Evolutionary conservation across 2,113 vertebrate species (phyloP), one percentile per base, ranked within the genome.

Genomic region (Daubentonia madagascariensis): DNA sequence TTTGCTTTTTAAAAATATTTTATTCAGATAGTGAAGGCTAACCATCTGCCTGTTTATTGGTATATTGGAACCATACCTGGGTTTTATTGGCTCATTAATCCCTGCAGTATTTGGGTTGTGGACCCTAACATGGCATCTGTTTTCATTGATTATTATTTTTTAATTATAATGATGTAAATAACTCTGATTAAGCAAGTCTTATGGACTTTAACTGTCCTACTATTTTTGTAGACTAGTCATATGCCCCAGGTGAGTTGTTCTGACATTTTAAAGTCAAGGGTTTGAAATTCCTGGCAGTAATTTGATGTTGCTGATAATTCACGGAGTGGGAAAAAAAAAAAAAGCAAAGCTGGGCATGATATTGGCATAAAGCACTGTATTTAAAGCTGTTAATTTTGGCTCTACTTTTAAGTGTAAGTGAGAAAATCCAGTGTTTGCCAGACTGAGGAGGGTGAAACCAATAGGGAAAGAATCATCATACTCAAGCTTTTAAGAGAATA

Each of bases 351-450:
- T 87, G 89, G 52, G 63, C n/a, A 40, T 96, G 79, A 40, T 92
- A 68, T 87, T 98, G 94, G 89, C 91, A 85, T 92, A 93, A 96
- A 80, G n/a, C 43, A 79, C 67, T 89, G 10, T 96, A 94, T 93
- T 96, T 93, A 97, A 96, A 98, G 32, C 95, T 97, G 96, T 95
- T 89, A 95, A 93, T 93, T 96, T 95, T 98, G 97, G 93, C 97
- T 90, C 22, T 94, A 23, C 70, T 95, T 95, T 95, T 95, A 96
- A 96, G 54, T 96, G 20, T 93, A 94, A 98, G 79, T 96, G 91
- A 97, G 95, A 96, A 97, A 93, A 95, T 87, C 28, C 32, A 80
- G 8, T 43, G 17, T 94, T 96, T 96, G 96, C 85, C 93, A 97
- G 72, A 96, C 89, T 45, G 45, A 94, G 25, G 48, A 89, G n/a